Conservation (phyloP, 2,888 invertebrate genomes). For the Acanthacorydalis orientalis region DNA sequence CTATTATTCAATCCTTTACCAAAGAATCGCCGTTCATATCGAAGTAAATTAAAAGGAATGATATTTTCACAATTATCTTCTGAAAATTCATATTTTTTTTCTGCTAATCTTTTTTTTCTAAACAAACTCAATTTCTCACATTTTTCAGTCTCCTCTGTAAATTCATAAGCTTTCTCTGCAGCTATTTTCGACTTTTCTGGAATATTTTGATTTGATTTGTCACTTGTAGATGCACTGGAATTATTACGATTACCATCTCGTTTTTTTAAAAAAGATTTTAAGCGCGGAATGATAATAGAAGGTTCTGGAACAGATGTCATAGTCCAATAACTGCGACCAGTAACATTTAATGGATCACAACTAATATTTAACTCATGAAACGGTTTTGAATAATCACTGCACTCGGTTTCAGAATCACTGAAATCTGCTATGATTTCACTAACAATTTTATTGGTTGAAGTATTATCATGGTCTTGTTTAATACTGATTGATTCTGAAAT, state of each 20-base stretch:
- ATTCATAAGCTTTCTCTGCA: conserved; percentile 68
- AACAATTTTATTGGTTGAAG: conserved; percentile 18
- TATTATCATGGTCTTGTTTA: conserved; percentile 17
- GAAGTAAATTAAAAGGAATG: conserved; percentile 43
- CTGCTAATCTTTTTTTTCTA: conserved; percentile 67
- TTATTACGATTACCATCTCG: background rate
- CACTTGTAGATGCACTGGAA: background rate
- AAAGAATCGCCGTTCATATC: conserved; percentile 24
- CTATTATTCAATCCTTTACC: conserved; percentile 16
- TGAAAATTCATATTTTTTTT: conserved; percentile 83
- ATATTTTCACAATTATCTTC: conserved; percentile 56
- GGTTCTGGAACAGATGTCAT: conserved; percentile 19
- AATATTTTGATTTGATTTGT: background rate
- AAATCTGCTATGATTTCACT: conserved; percentile 28
- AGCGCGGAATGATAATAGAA: background rate
- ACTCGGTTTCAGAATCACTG: conserved; percentile 27
- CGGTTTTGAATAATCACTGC: conserved; percentile 25
- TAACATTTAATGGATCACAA: conserved; percentile 27
- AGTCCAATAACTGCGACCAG: conserved; percentile 27
- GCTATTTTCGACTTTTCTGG: conserved; percentile 23
- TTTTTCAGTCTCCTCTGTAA: conserved; percentile 68
- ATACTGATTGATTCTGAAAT: conserved; percentile 22
- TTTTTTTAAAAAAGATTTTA: background rate
- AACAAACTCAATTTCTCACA: conserved; percentile 77
- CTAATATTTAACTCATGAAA: conserved; percentile 29